Conservation (phyloP, 2,113 vertebrate genomes). For the Pholis gunnellus region DNA sequence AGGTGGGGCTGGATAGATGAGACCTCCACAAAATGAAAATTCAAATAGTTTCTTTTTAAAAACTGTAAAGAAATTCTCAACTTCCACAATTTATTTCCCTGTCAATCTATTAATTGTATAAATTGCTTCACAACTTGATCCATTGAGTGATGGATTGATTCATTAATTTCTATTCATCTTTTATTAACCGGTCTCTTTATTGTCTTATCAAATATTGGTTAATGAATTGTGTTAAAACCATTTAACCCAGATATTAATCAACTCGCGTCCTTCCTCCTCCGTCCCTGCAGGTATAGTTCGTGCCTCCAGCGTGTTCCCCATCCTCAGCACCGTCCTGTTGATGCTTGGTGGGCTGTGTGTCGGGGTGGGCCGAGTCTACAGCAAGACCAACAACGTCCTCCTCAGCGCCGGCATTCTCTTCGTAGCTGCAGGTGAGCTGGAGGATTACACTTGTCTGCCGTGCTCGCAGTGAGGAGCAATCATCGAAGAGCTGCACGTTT, state of each 20-base stretch:
- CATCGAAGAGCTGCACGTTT: neutral
- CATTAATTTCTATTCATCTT: neutral
- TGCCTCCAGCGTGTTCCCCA: conserved; percentile 97
- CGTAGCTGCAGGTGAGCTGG: conserved; percentile 93
- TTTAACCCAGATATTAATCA: neutral
- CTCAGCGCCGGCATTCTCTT: conserved; percentile 98
- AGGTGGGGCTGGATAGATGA: conserved; percentile 26
- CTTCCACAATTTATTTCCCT: no score
- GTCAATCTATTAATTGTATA: neutral
- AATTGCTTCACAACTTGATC: neutral
- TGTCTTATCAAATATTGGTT: neutral
- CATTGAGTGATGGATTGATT: neutral
- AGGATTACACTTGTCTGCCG: neutral
- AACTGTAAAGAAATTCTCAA: neutral
- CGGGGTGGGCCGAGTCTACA: conserved; percentile 92
- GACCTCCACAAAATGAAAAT: conserved; percentile 28
- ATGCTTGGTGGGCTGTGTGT: conserved; percentile 95
- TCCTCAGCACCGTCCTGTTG: conserved; percentile 93
- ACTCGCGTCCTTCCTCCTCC: neutral
- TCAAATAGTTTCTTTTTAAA: conserved; percentile 11
- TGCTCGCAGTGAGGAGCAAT: conserved; percentile 16
- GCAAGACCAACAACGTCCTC: conserved; percentile 94
- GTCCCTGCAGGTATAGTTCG: conserved; percentile 91
- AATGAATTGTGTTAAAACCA: neutral
- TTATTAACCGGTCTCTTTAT: neutral